Percentiles rank a stretch among this genome's conserved stretches.
Conservation (phyloP, 2,113 vertebrate genomes). For the Seriola quinqueradiata region DNA sequence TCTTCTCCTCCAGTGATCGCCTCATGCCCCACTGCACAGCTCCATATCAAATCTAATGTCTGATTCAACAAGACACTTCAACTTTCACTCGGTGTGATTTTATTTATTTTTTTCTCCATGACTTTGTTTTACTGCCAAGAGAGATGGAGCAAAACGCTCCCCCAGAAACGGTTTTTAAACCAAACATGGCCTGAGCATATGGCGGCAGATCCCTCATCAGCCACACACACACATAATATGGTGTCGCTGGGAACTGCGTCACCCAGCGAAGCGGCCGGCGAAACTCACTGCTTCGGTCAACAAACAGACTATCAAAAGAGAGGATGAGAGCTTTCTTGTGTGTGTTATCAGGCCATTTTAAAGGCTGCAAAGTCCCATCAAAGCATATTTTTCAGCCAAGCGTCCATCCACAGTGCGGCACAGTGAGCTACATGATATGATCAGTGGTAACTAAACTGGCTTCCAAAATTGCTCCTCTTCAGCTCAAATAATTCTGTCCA, state of each 20-base stretch:
- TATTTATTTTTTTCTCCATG: not conserved
- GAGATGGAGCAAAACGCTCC: constrained; percentile 47
- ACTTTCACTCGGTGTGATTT: constrained; percentile 23
- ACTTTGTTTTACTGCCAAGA: constrained; percentile 51
- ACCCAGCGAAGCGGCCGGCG: not conserved
- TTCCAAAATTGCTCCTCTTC: not conserved
- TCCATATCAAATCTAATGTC: constrained; percentile 23
- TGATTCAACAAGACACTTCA: constrained; percentile 46
- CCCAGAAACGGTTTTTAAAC: constrained; percentile 45
- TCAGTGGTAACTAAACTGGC: not conserved
- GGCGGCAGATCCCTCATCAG: constrained; percentile 22
- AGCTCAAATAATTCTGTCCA: not conserved
- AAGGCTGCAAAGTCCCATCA: not conserved
- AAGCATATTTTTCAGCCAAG: not conserved
- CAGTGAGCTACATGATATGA: not conserved
- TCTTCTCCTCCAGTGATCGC: constrained; percentile 14
- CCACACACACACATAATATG: constrained; percentile 8
- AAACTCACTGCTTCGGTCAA: constrained; percentile 1
- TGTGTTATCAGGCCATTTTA: not conserved
- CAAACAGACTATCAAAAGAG: not conserved
- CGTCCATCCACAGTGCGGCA: too few species aligned
- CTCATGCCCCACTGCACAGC: constrained; percentile 1
- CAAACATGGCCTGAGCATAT: constrained; percentile 62
- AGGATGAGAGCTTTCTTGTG: not conserved
- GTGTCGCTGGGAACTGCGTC: constrained; percentile 18